phyloP scores from a whole-genome alignment of 2,888 invertebrate genomes.

The Nysson spinosus region DNA sequence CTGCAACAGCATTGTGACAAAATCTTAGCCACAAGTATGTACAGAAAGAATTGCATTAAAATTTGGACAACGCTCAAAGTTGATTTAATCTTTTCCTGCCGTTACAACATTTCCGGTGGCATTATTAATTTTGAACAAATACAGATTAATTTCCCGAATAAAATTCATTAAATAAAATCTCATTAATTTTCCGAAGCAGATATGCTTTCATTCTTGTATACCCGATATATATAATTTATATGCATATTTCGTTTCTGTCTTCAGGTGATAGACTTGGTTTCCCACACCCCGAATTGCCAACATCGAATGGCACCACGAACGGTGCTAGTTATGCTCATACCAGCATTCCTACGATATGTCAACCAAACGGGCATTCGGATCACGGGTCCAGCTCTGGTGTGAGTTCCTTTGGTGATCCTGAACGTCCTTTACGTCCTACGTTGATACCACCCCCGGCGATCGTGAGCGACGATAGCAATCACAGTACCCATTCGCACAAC shows the following conservation, averaged over 20 bases:
- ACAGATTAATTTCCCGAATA: too few relatives aligned
- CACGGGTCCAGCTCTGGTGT: conserved; percentile 75
- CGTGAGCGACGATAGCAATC: conserved; percentile 74
- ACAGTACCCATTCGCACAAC: conserved; percentile 76
- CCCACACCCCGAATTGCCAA: conserved; percentile 72
- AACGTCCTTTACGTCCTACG: conserved; percentile 64
- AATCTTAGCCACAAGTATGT: conserved; percentile 77
- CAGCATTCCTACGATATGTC: conserved; percentile 68
- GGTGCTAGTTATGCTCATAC: conserved; percentile 59
- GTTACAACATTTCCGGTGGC: too few relatives aligned
- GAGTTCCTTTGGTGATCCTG: conserved; percentile 72
- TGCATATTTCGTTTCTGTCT: too few relatives aligned
- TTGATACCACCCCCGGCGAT: conserved; percentile 76
- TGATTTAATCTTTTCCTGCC: too few relatives aligned
- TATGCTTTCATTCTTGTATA: too few relatives aligned
- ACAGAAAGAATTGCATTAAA: too few relatives aligned
- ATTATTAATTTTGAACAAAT: too few relatives aligned
- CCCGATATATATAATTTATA: too few relatives aligned
- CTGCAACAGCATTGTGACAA: conserved; percentile 90
- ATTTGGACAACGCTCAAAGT: too few relatives aligned
- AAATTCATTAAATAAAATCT: too few relatives aligned
- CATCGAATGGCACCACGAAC: conserved; percentile 60
- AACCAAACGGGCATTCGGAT: conserved; percentile 67
- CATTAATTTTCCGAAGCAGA: too few relatives aligned
- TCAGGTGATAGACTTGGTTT: conserved; percentile 75